Evolutionary conservation across 1,140 invertebrate genomes (phyloP), one percentile per base, ranked within the genome.

Genomic region (Tetranychus cinnabarinus): DNA sequence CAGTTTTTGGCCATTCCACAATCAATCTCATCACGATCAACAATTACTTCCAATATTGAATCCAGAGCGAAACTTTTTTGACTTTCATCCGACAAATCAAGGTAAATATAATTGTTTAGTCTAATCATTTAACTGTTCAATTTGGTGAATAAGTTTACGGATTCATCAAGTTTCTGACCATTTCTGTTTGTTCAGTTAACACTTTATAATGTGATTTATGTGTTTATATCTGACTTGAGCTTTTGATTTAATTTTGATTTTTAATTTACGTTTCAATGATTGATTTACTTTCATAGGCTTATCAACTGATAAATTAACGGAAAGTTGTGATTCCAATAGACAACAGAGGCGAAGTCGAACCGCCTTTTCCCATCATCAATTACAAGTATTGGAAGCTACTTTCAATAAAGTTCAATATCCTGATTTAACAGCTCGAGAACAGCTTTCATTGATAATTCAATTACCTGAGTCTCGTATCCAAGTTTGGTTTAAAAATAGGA

Each of bases 401-500:
- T 70, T 70, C 59, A 45, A 55, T n/a, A 65, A 67, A 47, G 64
- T 67, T 58, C 68, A 69, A 37, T 70, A 70, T 61, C 69, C 69
- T 12, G 70, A 71, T 63, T 61, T 70, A 47, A 58, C 63, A 4
- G 66, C 66, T 31, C 59, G 69, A 37, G 69, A 71, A 61, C 56
- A 63, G 31, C 61, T 70, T 46, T 69, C 69, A 8, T 23, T 66
- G 3, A 62, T 64, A 36, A 71, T 69, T 12, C 65, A 66, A 52
- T 59, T 70, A 48, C 65, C 69, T 3, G 69, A 70, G 61, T 67
- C 66, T 39, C 61, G 70, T 42, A 69, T 70, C 63, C 69, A 70
- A 58, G 69, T 69, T 62, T 58, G 58, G 58, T 59, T 59, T 39
- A 59, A 59, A 34, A 59, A 59, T 34, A 15, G 58, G 31, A 37